Percentiles rank a stretch among this genome's conserved stretches.
phyloP scores from a whole-genome alignment of 1,140 invertebrate genomes.

The Habropoda laboriosa region DNA sequence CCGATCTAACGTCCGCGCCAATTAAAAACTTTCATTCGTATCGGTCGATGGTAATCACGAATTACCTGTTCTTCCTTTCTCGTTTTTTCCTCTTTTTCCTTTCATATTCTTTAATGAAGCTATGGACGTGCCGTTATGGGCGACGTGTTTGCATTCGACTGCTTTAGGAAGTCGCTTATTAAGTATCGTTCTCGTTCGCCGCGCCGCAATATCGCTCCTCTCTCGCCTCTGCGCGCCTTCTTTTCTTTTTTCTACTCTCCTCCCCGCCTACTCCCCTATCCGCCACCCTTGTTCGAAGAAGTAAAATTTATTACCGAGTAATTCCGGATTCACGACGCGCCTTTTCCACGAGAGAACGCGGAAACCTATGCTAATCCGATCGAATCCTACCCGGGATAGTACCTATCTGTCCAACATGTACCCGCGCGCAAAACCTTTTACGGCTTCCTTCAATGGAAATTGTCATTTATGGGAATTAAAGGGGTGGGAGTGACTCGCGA shows the following conservation, averaged over 20 bases:
- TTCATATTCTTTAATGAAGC: not conserved
- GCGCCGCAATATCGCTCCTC: not conserved
- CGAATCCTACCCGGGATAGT: constrained; percentile 31
- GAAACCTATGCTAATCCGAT: constrained; percentile 50
- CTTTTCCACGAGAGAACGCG: constrained; percentile 30
- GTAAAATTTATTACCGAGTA: constrained; percentile 25
- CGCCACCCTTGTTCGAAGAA: too few relatives aligned
- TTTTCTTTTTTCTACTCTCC: not conserved
- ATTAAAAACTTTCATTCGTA: not conserved
- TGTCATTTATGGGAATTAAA: constrained; percentile 46
- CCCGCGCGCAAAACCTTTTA: constrained; percentile 35
- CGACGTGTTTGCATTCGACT: not conserved
- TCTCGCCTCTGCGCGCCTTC: not conserved
- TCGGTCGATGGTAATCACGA: not conserved
- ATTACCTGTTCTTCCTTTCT: not conserved
- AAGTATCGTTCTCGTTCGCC: not conserved
- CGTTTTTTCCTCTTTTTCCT: too few relatives aligned
- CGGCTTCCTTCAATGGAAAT: constrained; percentile 34
- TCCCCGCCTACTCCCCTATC: not conserved
- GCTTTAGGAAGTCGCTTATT: not conserved
- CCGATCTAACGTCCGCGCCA: not conserved
- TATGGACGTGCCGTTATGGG: not conserved
- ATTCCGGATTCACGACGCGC: constrained; percentile 33
- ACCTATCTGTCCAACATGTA: constrained; percentile 12
- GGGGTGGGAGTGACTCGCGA: not conserved